Percentiles rank a stretch among this genome's conserved stretches.
Conservation (phyloP, 2,888 invertebrate genomes). For the Oxyteleia sp. region DNA sequence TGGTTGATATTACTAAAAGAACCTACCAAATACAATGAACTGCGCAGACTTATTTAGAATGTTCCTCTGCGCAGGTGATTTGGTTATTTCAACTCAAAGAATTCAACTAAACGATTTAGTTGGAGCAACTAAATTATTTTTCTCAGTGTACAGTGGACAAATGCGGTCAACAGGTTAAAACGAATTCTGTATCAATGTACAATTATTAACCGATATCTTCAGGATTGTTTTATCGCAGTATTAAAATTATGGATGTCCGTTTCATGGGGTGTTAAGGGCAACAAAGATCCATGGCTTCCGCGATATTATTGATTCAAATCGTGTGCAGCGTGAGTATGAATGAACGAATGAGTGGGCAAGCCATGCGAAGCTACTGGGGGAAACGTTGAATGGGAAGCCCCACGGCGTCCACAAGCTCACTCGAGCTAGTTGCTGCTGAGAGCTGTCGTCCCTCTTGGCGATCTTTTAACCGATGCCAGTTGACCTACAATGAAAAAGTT, state of each 20-base stretch:
- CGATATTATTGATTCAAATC: conserved; percentile 86
- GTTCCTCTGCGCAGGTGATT: no score
- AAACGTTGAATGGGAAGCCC: conserved; percentile 84
- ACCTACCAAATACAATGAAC: no score
- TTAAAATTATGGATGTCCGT: conserved; percentile 12
- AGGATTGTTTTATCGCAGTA: not conserved
- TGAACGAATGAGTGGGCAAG: conserved; percentile 86
- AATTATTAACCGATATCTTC: not conserved
- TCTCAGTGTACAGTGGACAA: no score
- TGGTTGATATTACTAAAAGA: no score
- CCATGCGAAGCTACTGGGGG: conserved; percentile 82
- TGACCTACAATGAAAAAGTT: conserved; percentile 58
- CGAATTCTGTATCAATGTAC: no score
- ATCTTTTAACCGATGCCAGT: conserved; percentile 58
- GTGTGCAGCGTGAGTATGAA: conserved; percentile 85
- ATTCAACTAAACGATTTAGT: no score
- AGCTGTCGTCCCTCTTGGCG: conserved; percentile 60
- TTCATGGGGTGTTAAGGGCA: conserved; percentile 20
- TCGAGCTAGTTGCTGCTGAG: conserved; percentile 61
- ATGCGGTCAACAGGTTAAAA: no score
- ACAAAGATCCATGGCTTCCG: conserved; percentile 57
- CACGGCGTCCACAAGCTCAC: conserved; percentile 80
- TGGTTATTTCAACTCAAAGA: no score
- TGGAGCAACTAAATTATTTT: no score
- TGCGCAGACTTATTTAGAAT: no score